phyloP scores from a whole-genome alignment of 2,797 vertebrate species.

The Sebastes ruberrimus region DNA sequence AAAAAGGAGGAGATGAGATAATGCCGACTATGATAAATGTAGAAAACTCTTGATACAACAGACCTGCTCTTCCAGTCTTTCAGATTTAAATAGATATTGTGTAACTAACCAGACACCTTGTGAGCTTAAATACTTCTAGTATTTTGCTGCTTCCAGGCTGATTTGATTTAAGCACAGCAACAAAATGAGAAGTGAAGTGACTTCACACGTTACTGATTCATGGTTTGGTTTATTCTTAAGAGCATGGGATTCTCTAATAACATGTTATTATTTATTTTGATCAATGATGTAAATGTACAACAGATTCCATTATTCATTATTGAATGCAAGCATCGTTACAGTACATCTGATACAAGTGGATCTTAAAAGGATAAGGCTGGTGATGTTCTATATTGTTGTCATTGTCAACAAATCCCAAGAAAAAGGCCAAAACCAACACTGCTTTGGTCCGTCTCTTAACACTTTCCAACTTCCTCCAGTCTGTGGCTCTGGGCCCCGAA shows the following conservation, averaged over 20 bases:
- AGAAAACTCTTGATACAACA: conserved; percentile 13
- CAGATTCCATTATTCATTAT: conserved; percentile 13
- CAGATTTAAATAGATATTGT: neutral
- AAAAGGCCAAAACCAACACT: neutral
- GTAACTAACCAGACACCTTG: neutral
- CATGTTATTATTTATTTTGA: neutral
- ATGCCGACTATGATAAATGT: neutral
- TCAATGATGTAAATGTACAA: conserved; percentile 22
- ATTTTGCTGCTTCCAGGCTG: neutral
- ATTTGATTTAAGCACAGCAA: neutral
- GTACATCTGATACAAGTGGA: conserved; percentile 29
- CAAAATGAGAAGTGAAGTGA: conserved; percentile 6
- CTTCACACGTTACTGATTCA: conserved; percentile 10
- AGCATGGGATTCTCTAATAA: neutral
- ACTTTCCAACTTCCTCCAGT: neutral
- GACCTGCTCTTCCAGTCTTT: neutral
- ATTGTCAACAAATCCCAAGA: neutral
- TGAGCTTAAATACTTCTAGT: conserved; percentile 11
- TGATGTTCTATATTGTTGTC: conserved; percentile 16
- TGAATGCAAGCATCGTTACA: conserved; percentile 40
- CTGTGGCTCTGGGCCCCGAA: neutral
- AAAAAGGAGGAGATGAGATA: conserved; percentile 8
- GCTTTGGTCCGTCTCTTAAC: neutral
- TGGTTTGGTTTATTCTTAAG: conserved; percentile 30
- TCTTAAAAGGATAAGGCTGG: conserved; percentile 32